phyloP scores from a whole-genome alignment of 2,888 invertebrate species.

The Cephus pygmeus region DNA sequence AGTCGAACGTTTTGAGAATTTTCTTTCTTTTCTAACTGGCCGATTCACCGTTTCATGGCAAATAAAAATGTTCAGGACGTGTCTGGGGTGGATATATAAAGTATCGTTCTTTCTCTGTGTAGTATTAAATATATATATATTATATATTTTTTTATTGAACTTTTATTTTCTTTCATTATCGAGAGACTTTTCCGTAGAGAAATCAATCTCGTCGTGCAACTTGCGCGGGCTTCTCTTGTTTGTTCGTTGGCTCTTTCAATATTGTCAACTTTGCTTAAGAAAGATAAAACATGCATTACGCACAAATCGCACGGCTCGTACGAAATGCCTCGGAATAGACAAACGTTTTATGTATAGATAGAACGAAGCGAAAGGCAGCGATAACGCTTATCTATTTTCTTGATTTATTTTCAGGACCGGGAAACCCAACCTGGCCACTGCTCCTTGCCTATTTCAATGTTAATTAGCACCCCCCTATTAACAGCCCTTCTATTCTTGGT shows the following conservation, averaged over 20 bases:
- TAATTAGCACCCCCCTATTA: conserved; percentile 46
- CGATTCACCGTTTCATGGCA: neutral
- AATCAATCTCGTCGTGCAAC: neutral
- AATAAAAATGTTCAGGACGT: neutral
- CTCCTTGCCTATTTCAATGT: conserved; percentile 58
- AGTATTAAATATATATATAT: neutral
- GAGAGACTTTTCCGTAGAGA: neutral
- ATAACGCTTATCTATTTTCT: conserved; percentile 60
- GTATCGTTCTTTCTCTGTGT: neutral
- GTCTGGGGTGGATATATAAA: neutral
- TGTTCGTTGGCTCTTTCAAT: neutral
- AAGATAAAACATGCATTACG: neutral
- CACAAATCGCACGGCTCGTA: neutral
- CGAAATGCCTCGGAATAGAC: conserved; percentile 34
- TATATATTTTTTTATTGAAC: neutral
- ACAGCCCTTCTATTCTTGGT: conserved; percentile 38
- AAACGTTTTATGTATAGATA: conserved; percentile 43
- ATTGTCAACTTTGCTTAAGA: neutral
- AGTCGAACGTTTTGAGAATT: neutral
- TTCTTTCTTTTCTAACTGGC: neutral
- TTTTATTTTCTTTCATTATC: neutral
- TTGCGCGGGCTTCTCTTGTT: neutral
- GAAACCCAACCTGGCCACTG: conserved; percentile 53
- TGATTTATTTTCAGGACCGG: conserved; percentile 56
- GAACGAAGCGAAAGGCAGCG: conserved; percentile 54